Base-by-base conservation (phyloP, 2,113 vertebrate species). In the Rhodinocichla rosea region DNA sequence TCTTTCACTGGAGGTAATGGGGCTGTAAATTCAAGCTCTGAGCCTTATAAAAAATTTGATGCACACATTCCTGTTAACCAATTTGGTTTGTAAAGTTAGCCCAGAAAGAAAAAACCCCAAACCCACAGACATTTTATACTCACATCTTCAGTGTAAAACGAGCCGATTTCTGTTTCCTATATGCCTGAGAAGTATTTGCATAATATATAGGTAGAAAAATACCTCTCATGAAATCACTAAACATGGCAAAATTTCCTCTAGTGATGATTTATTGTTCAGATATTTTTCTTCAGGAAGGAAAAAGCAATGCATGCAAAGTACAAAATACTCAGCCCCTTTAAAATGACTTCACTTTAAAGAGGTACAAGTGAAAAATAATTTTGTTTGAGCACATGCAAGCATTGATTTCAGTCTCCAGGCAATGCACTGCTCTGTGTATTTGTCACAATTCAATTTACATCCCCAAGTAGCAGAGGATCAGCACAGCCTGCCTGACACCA, bases 391-490 rank as follows among this genome's bases (percentile, higher is more conserved):
- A 53, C 24, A 84, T 13, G 77, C 47, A 87, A 78, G 35, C 68
- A 89, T 13, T 71, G 79, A 76, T 92, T 95, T 84, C 56, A 49
- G 52, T 73, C 87, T 83, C 63, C 53, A 76, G 79, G 79, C 79
- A 87, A 92, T 27, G 53, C 23, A 30, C 4, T 32, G 78, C 39
- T 62, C 50, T 40, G 20, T 14, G 23, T 42, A 59, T 91, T 80
- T 81, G 83, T 94, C 71, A 87, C 71, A 91, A 81, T 80, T 94
- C 56, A 64, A 56, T 88, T 95, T 88, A 45, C 52, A 87, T 68
- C 44, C 87, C 32, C 55, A 20, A 53, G 70, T 2, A 88, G 35
- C 67, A 24, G 11, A 35, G 40, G 37, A 53, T 22, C 55, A 63
- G 70, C 59, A 33, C 63, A 87, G 0, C 9, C 33, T 53, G 55